These are phyloP conservation scores for Drosophila arawakana DNA, from an alignment of 1,140 invertebrate genomes.

Conservation along the genomic window DNA sequence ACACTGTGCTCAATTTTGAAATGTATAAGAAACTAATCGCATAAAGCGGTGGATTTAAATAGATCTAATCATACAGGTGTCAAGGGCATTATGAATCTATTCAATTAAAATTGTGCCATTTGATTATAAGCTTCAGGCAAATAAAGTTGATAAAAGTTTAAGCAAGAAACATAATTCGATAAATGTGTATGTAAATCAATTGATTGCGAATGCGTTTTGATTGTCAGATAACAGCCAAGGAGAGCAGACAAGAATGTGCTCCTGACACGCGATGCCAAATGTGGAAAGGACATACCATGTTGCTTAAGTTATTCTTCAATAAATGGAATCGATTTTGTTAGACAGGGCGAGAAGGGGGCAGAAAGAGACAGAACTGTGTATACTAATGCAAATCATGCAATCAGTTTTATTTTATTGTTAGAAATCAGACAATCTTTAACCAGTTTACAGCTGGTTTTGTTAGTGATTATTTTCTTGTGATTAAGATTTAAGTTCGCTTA, in stretches of 20 bases:
- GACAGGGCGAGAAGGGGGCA: not conserved
- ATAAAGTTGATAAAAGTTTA: too few relatives aligned
- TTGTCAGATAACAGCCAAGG: constrained; percentile 56
- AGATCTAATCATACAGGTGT: too few relatives aligned
- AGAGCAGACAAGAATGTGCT: constrained; percentile 13
- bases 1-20: too few relatives aligned
- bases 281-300: constrained; percentile 7
- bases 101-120: too few relatives aligned
- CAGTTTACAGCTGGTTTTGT: not conserved
- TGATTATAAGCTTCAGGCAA: too few relatives aligned
- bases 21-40: too few relatives aligned
- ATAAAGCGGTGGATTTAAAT: too few relatives aligned
- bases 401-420: constrained; percentile 62
- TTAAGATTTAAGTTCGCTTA: too few relatives aligned
- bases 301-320: constrained; percentile 6
- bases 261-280: constrained; percentile 52
- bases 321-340: constrained; percentile 45
- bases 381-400: constrained; percentile 71
- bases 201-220: constrained; percentile 80
- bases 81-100: too few relatives aligned
- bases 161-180: not conserved
- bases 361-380: constrained; percentile 35
- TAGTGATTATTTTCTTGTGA: too few relatives aligned
- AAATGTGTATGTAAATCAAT: constrained; percentile 68
- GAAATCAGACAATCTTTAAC: constrained; percentile 45